Evolutionary conservation across 2,113 vertebrate species (phyloP), one percentile per base, ranked within the genome.

Genomic region (Cyanocitta stelleri): DNA sequence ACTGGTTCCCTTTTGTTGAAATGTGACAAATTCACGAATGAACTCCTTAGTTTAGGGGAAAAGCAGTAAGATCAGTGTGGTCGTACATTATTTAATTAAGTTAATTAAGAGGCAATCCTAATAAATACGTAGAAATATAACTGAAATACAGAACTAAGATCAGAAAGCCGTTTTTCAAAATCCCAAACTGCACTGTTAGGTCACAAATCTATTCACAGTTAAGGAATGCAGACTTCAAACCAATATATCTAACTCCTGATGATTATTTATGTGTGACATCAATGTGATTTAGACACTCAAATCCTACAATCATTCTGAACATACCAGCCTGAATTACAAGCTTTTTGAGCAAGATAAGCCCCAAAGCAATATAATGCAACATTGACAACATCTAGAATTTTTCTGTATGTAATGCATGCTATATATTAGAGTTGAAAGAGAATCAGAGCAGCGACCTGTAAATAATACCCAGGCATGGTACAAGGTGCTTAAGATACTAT

Each of bases 261-360:
- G 20, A 52, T 91, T 89, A 93, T 91, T 93, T 97, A 93, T 61
- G 66, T 87, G 52, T 1, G 5, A 72, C 66, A 85, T 64, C 62
- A 68, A 7, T 64, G 39, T 56, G 69, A 93, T 94, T 93, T 94
- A 95, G 49, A 85, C n/a, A 84, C n/a, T 26, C 68, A 91, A 91
- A 90, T 82, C 58, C 58, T 95, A 58, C 85, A 85, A 41, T 30
- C 26, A 26, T 32, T 63, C 54, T 75, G 69, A 90, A 68, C 49
- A 71, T 11, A 89, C 8, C 27, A 89, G 66, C 39, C 32, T 68
- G 74, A 95, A 87, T 66, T 93, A 93, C 54, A 90, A 55, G 52
- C 35, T 87, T 85, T 72, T 76, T 58, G 49, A 82, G 58, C 32
- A 91, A 82, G n/a, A 72, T 76, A 82, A 91, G 16, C 55, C 79